Evolutionary conservation across 2,888 invertebrate species (phyloP).

Genomic region (Falcaria lacertinaria): DNA sequence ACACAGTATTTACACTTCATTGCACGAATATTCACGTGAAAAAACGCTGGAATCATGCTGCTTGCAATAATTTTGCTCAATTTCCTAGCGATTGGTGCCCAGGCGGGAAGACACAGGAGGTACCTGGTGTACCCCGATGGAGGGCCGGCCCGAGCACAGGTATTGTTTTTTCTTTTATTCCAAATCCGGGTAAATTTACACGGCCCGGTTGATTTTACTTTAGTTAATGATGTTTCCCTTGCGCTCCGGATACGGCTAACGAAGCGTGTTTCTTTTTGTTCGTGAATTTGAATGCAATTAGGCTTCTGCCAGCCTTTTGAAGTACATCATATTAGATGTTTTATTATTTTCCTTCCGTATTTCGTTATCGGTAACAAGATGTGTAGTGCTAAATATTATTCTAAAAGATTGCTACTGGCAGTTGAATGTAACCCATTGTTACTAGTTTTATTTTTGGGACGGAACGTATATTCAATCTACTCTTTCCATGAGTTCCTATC

Average conservation of each 20-base stretch:
- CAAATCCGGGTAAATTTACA: conserved; percentile 47
- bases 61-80: conserved; percentile 55
- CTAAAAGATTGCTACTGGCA: too few species aligned
- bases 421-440: too few species aligned
- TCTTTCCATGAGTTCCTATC: too few species aligned
- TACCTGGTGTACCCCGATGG: conserved; percentile 81
- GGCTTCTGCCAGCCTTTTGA: conserved; percentile 49
- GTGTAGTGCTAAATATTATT: too few species aligned
- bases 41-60: conserved; percentile 42
- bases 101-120: conserved; percentile 63
- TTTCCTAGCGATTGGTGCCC: conserved; percentile 40
- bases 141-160: conserved; percentile 80
- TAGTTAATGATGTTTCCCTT: conserved; percentile 72
- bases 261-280: conserved; percentile 69
- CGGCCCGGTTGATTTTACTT: conserved; percentile 58
- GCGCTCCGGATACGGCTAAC: conserved; percentile 62
- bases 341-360: too few species aligned
- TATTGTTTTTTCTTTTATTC: conserved; percentile 40
- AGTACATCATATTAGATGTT: conserved; percentile 14
- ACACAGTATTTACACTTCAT: conserved; percentile 53
- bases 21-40: conserved; percentile 33
- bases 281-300: conserved; percentile 74
- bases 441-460: too few species aligned
- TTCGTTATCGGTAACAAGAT: too few species aligned
- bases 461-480: too few species aligned